Base-by-base conservation (phyloP, 2,113 vertebrate species). In the Zosterops lateralis region DNA sequence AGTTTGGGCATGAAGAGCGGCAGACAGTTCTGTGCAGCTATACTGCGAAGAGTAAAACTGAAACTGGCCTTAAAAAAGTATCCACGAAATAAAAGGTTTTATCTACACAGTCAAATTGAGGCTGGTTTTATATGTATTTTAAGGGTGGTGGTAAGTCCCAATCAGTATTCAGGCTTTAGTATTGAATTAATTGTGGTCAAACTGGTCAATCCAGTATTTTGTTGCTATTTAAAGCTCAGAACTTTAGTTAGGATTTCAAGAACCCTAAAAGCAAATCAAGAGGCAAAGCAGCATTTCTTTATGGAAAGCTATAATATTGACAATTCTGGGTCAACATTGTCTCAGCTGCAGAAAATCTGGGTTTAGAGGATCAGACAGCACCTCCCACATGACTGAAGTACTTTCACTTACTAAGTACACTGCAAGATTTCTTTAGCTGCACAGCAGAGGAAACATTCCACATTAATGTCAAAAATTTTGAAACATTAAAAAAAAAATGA, bases 121-220 rank as follows among this genome's bases (percentile, higher is more conserved):
- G 45, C 20, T 67, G 53, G 22, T 64, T 67, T 67, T 60, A 24
- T 38, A 67, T 10, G 8, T 40, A 44, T n/a, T 82, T 36, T 22
- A 58, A 71, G 24, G 20, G 66, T 71, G 14, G 18, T n/a, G 14
- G 58, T 11, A 38, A 66, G 34, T 53, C 31, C 21, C 28, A 32
- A 40, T 5, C 44, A 82, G 48, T 40, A 62, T 28, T 84, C 66
- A 90, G 53, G 44, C 8, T 78, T 61, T 29, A 87, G 29, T 31
- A 92, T n/a, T 87, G 53, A 34, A 91, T 54, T 58, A 62, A 73
- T 88, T 76, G 54, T 38, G 24, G 83, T 72, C 24, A 61, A 51
- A 92, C 79, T 65, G 58, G 83, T 76, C 71, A 65, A 85, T 87
- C 75, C 58, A 83, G 80, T 75, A 65, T 88, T 94, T 73, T 68